Base-by-base conservation (phyloP, 2,888 invertebrate genomes). In the Thysanoteuthis rhombus region DNA sequence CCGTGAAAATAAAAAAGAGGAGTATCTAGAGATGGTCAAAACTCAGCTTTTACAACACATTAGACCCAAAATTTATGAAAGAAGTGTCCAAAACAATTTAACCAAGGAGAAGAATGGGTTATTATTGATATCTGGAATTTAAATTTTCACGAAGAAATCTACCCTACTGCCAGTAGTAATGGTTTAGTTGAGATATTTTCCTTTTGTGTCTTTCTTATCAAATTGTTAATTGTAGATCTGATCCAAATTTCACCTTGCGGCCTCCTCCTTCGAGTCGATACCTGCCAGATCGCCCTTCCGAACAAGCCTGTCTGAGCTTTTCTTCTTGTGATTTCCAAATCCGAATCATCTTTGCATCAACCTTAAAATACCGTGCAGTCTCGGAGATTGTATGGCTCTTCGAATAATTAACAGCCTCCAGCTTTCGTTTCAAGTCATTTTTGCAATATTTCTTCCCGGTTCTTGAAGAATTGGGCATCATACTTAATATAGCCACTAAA, bases 221-320 rank as follows among this genome's bases (percentile, higher is more conserved):
- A 75, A 75, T 75, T 1, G 75, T 36, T 75, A 75, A 75, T 10
- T 75, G 75, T 12, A 75, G 75, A 75, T 75, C 75, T 75, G 75
- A 75, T 75, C 75, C 75, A 75, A 75, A 75, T 75, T 75, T 75
- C 75, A 75, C 75, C 75, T 75, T 75, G n/a, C 75, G 75, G n/a
- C 75, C 75, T 75, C 75, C 75, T 75, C 75, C 75, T n/a, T 75
- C 75, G 19, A 75, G 75, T 75, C 75, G 75, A 75, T 75, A 75
- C 36, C 75, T 75, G 75, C 75, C 75, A 36, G 75, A 75, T 75
- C 75, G 75, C 75, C 75, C 75, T 75, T 75, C 75, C n/a, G 36
- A 75, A 75, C 75, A 75, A 75, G 75, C 75, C 36, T 36, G 75
- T n/a, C n/a, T 75, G n/a, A 75, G n/a, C 75, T 75, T n/a, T 75